Evolutionary conservation across 2,113 vertebrate genomes (phyloP).

Genomic region (Rhynchomys soricoides): DNA sequence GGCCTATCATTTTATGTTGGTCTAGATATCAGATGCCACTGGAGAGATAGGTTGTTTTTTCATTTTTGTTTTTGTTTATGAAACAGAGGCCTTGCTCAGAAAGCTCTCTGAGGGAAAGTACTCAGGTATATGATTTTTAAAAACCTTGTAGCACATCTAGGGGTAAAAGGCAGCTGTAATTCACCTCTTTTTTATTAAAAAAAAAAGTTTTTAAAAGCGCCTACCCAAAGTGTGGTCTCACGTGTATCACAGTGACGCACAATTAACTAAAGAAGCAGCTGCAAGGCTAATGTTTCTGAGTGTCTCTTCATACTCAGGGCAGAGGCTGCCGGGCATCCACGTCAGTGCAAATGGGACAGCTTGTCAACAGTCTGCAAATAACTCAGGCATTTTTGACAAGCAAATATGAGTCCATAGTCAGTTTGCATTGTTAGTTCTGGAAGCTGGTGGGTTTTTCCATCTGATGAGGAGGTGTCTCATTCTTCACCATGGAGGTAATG

Average conservation of each 20-base stretch:
- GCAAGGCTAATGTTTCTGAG: constrained; percentile 82
- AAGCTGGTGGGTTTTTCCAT: background rate
- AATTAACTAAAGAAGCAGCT: constrained; percentile 81
- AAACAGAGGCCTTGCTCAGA: constrained; percentile 65
- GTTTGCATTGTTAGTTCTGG: constrained; percentile 4
- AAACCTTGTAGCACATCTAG: constrained; percentile 45
- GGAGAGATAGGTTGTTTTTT: background rate
- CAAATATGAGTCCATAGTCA: constrained; percentile 51
- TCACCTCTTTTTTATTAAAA: constrained; percentile 59
- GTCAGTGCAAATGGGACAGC: constrained; percentile 66
- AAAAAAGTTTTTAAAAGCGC: constrained; percentile 77
- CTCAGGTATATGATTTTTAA: constrained; percentile 75
- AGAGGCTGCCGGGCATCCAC: constrained; percentile 70
- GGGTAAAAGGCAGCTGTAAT: constrained; percentile 69
- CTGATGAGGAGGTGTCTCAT: background rate
- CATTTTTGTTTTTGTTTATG: constrained; percentile 35
- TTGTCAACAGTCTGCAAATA: constrained; percentile 69
- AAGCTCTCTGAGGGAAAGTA: constrained; percentile 62
- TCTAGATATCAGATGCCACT: background rate
- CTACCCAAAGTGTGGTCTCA: constrained; percentile 72
- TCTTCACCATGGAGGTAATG: background rate
- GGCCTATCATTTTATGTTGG: background rate
- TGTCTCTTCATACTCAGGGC: constrained; percentile 75
- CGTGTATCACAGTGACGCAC: constrained; percentile 74
- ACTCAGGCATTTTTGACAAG: constrained; percentile 44